These are phyloP conservation scores for Gadopsis marmoratus DNA, from an alignment of 2,797 vertebrate genomes.

Conservation along the genomic window DNA sequence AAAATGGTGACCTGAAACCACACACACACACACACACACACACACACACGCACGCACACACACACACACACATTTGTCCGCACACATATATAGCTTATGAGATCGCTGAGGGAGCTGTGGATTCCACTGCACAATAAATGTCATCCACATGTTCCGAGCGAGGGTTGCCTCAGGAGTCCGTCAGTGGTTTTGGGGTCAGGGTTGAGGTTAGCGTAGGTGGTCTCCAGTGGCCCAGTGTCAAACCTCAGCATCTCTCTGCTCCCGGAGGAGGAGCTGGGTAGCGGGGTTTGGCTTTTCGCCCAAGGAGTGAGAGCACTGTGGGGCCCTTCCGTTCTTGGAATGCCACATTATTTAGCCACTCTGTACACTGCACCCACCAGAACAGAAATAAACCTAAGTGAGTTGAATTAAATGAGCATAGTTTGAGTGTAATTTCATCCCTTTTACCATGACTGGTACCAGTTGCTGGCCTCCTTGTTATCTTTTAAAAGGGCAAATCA, in stretches of 20 bases:
- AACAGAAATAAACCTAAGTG: slow-evolving; percentile 23
- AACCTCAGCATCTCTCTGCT: slow-evolving; percentile 55
- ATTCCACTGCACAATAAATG: slow-evolving; percentile 65
- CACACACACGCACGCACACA: slow-evolving; percentile 3
- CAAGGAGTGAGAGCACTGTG: slow-evolving; percentile 39
- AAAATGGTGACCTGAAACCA: slow-evolving; percentile 57
- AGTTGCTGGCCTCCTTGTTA: slow-evolving; percentile 24
- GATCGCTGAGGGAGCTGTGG: slow-evolving; percentile 53
- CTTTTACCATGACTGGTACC: slow-evolving; percentile 19
- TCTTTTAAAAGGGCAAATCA: slow-evolving; percentile 34
- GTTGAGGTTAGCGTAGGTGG: slow-evolving; percentile 67
- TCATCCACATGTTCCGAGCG: slow-evolving; percentile 50
- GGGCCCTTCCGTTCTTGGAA: slow-evolving; percentile 43
- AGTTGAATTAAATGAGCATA: slow-evolving; percentile 38
- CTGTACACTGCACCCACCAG: slow-evolving; percentile 11
- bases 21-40: slow-evolving; percentile 30
- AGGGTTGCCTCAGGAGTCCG: slow-evolving; percentile 54
- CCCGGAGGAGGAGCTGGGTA: slow-evolving; percentile 19
- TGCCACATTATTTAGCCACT: slow-evolving; percentile 30
- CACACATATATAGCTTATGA: slow-evolving; percentile 29
- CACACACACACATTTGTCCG: slow-evolving; percentile 16
- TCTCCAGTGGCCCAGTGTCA: slow-evolving; percentile 68
- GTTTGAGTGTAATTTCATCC: slow-evolving; percentile 57
- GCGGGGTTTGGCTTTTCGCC: slow-evolving; percentile 45
- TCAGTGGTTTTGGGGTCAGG: slow-evolving; percentile 68